Conservation (phyloP, 1,140 invertebrate species). For the Hesperophylax magnus region DNA sequence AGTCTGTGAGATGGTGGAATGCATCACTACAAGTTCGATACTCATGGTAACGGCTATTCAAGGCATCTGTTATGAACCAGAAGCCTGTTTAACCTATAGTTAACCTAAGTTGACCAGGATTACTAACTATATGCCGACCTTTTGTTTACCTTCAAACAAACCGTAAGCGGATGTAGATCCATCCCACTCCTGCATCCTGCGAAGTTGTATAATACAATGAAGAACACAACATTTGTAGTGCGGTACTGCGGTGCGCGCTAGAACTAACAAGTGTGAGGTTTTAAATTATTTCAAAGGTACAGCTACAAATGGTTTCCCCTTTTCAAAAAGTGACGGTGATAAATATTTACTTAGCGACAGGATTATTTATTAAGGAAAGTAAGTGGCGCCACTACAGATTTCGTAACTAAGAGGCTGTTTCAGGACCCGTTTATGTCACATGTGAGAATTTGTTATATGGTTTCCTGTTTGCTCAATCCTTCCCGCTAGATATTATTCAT, state of each 20-base stretch:
- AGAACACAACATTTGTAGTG: too few species aligned
- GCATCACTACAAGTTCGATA: too few species aligned
- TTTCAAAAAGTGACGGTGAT: conserved; percentile 48
- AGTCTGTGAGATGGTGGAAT: too few species aligned
- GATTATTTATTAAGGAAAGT: conserved; percentile 50
- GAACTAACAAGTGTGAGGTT: conserved; percentile 11
- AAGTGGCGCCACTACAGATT: not conserved
- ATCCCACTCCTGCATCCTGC: not conserved
- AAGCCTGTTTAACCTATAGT: too few species aligned
- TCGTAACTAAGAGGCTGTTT: conserved; percentile 13
- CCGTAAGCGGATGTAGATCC: not conserved
- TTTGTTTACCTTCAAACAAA: too few species aligned
- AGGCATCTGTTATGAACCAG: too few species aligned
- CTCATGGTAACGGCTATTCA: too few species aligned
- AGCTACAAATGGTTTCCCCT: conserved; percentile 36
- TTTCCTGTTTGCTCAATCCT: too few species aligned
- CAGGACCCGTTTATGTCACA: not conserved
- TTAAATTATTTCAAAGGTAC: conserved; percentile 40
- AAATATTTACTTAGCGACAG: conserved; percentile 54
- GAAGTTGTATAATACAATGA: not conserved
- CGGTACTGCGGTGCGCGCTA: not conserved
- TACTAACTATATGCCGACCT: too few species aligned
- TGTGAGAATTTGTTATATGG: too few species aligned
- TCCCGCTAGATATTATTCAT: too few species aligned
- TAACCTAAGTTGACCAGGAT: too few species aligned